Evolutionary conservation across 2,113 vertebrate genomes (phyloP).

Genomic region (Rana temporaria): DNA sequence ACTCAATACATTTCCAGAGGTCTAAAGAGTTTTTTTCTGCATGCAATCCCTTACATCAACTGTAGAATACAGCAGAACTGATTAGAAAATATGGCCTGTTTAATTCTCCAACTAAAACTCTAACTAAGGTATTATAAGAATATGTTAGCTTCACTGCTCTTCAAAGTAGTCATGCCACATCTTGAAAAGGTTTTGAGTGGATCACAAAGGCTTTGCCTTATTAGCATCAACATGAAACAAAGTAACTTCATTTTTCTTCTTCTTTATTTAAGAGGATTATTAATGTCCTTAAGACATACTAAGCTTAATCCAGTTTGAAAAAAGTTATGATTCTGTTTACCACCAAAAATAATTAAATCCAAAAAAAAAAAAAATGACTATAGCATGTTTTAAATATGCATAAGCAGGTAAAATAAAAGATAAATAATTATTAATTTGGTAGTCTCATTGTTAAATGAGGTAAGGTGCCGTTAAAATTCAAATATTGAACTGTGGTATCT

Average conservation of each 20-base stretch:
- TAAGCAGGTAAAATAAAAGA: constrained; percentile 10
- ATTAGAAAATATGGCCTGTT: background rate
- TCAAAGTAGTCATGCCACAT: constrained; percentile 42
- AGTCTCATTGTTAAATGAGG: constrained; percentile 15
- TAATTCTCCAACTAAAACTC: background rate
- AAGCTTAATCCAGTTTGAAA: constrained; percentile 53
- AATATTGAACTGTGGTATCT: background rate
- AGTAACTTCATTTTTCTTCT: constrained; percentile 44
- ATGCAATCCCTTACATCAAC: too few species aligned
- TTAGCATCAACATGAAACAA: constrained; percentile 46
- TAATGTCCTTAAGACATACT: constrained; percentile 54
- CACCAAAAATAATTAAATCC: constrained; percentile 45
- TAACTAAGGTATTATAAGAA: constrained; percentile 12
- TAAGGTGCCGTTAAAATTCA: constrained; percentile 7
- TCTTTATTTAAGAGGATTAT: constrained; percentile 56
- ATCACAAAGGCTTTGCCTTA: constrained; percentile 46
- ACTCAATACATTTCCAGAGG: background rate
- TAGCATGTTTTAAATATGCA: constrained; percentile 34
- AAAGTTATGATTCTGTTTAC: constrained; percentile 53
- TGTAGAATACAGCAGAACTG: background rate
- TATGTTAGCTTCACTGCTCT: constrained; percentile 14
- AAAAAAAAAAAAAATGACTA: constrained; percentile 4
- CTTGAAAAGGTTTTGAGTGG: constrained; percentile 55
- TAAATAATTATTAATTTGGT: constrained; percentile 26
- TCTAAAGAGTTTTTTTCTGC: background rate